Percentiles rank a stretch among this genome's conserved stretches.
phyloP scores from a whole-genome alignment of 2,888 invertebrate species.

The Diadegma fenestrale region DNA sequence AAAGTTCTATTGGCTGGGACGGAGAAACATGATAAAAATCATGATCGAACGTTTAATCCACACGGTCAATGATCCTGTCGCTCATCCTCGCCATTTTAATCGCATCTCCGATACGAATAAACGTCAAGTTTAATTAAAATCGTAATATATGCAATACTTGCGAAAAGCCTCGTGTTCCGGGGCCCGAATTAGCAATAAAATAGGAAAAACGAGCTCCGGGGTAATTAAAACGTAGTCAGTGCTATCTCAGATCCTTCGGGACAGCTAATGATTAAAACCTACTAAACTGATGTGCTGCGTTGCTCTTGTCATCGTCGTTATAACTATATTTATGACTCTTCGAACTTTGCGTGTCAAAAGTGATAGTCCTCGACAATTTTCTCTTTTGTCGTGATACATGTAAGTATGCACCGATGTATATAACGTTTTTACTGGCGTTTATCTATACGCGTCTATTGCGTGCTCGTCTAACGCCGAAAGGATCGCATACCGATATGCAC shows the following conservation, averaged over 20 bases:
- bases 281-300: constrained; percentile 64
- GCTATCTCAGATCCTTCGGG: constrained; percentile 77
- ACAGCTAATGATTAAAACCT: constrained; percentile 74
- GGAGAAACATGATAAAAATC: constrained; percentile 23
- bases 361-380: constrained; percentile 48
- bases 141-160: constrained; percentile 1
- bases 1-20: constrained; percentile 6
- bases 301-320: constrained; percentile 66
- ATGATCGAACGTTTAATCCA: constrained; percentile 27
- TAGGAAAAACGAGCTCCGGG: constrained; percentile 68
- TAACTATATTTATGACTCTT: constrained; percentile 64
- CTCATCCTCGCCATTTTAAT: constrained; percentile 73
- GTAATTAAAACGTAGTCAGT: constrained; percentile 82
- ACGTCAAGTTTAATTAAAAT: background rate
- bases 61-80: constrained; percentile 64
- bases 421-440: constrained; percentile 26
- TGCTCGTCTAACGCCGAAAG: constrained; percentile 33
- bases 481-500: constrained; percentile 44
- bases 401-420: constrained; percentile 25
- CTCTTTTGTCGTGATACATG: constrained; percentile 33
- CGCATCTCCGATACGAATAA: constrained; percentile 68
- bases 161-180: background rate
- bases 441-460: constrained; percentile 56
- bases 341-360: constrained; percentile 59
- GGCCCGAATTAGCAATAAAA: constrained; percentile 20